Evolutionary conservation across 2,113 vertebrate species (phyloP), one percentile per base, ranked within the genome.

Genomic region (Gymnorhina tibicen): DNA sequence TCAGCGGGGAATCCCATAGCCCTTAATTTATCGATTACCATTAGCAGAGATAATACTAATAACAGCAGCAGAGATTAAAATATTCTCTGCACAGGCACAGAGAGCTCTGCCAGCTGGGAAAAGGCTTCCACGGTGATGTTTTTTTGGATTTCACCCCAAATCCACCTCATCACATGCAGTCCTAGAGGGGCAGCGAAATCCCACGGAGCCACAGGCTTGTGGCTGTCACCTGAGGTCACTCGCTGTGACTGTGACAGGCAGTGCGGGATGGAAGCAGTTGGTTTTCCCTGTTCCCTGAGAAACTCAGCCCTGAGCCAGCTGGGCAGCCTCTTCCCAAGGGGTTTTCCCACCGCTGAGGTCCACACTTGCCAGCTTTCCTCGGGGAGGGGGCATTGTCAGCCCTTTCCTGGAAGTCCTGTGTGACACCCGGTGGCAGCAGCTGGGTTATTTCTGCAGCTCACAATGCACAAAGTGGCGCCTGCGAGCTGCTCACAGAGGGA

Each of bases 351-450:
- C 9, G 3, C 58, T 42, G 22, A 1, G 1, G 39, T 16, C 63
- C 60, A 4, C 79, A 11, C 15, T 95, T 22, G 64, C 47, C 92
- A 87, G 90, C 69, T 89, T 89, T 94, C 18, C 69, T 58, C 16
- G 4, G 44, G 81, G 16, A 39, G 44, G 24, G 52, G 76, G 15
- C 81, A 58, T 12, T 89, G 91, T 50, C 42, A 87, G 78, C 62
- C 52, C 50, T 46, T 50, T 59, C 68, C 90, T 80, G 85, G 69
- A n/a, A 56, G 85, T 13, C 27, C 28, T 4, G 49, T 8, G 33
- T 86, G 95, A 84, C 84, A 80, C 67, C 41, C 41, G 20, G 30
- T 7, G 59, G 84, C 80, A 67, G 87, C 96, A 94, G 93, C 92
- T 81, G 93, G 37, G 68, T 74, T 53, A 59, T 87, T 91, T 13